These are phyloP conservation scores for Anadara kagoshimensis DNA, from an alignment of 1,140 invertebrate species.

Conservation along the genomic window DNA sequence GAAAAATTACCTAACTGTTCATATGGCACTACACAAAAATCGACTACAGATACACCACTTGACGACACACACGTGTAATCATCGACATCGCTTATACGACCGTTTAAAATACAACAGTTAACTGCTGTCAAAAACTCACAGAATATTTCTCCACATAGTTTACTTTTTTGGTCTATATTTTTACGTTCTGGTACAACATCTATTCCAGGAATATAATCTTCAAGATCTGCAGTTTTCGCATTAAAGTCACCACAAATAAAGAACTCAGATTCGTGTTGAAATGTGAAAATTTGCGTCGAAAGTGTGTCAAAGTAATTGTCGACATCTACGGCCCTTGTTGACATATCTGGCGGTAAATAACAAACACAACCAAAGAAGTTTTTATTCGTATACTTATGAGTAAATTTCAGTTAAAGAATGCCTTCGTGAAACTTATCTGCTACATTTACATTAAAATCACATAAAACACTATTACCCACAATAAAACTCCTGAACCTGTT, in stretches of 20 bases:
- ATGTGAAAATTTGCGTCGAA: conserved; percentile 8
- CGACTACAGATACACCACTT: conserved; percentile 23
- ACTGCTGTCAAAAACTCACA: conserved; percentile 22
- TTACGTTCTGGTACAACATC: conserved; percentile 14
- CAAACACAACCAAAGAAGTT: conserved; percentile 23
- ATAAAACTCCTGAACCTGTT: conserved; percentile 32
- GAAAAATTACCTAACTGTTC: conserved; percentile 16
- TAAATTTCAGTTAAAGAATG: conserved; percentile 31
- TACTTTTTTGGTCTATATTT: conserved; percentile 5
- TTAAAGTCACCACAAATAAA: conserved; percentile 12
- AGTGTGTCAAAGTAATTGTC: conserved; percentile 9
- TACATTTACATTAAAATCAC: conserved; percentile 16
- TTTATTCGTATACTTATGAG: not conserved
- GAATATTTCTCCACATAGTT: conserved; percentile 14
- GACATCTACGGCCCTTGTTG: not conserved
- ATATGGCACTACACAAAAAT: conserved; percentile 31
- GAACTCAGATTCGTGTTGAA: not conserved
- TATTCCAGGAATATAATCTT: conserved; percentile 15
- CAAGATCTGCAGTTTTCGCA: not conserved
- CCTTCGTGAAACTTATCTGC: conserved; percentile 20
- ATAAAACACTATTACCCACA: conserved; percentile 1
- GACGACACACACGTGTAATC: conserved; percentile 34
- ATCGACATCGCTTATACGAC: conserved; percentile 14
- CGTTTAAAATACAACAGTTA: conserved; percentile 38
- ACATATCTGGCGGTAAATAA: conserved; percentile 9